Conservation (phyloP, 2,113 vertebrate species). For the Empidonax traillii region DNA sequence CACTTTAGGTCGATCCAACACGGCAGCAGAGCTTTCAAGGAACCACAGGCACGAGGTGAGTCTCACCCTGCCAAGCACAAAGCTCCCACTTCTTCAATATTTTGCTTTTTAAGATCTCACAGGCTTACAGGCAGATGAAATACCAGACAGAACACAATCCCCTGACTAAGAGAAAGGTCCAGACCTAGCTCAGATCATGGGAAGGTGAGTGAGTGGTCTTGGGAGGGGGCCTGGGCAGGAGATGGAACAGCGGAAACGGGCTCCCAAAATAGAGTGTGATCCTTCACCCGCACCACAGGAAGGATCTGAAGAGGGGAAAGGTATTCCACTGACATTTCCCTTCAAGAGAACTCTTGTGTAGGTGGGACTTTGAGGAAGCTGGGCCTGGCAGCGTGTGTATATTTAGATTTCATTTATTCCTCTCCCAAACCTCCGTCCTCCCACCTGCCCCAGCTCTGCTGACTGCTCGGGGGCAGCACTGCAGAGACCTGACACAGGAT, state of each 20-base stretch:
- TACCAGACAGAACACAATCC: background rate
- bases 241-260: background rate
- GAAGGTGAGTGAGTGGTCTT: background rate
- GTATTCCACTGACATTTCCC: background rate
- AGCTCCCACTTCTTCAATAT: background rate
- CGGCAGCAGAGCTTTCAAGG: background rate
- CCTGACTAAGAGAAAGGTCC: background rate
- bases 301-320: background rate
- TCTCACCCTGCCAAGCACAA: background rate
- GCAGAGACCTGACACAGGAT: background rate
- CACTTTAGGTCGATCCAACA: background rate
- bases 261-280: background rate
- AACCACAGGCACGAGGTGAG: background rate
- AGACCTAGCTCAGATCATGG: background rate
- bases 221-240: background rate
- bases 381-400: background rate
- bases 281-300: background rate
- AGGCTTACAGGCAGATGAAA: background rate
- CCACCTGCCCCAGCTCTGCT: fast-evolving
- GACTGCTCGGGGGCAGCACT: fast-evolving
- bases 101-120: background rate
- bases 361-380: background rate
- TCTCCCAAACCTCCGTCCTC: background rate
- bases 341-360: background rate
- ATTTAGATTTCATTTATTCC: background rate